Base-by-base conservation (phyloP, 1,140 invertebrate genomes). In the Nomia melanderi region DNA sequence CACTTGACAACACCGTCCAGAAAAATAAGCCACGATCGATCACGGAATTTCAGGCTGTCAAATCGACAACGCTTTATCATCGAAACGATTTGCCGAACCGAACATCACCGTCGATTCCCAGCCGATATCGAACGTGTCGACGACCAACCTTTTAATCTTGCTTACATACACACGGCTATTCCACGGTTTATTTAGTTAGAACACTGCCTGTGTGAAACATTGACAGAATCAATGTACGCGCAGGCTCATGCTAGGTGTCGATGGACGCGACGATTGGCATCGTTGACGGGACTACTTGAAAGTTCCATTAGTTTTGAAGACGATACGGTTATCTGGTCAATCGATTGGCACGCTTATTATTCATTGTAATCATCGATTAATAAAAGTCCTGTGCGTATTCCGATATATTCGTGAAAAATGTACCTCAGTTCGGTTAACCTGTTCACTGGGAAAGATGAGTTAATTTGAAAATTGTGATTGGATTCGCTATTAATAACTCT, bases 41-140 rank as follows among this genome's bases (percentile, higher is more conserved):
- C 74, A 62, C 39, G 41, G 56, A 77, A 71, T 70, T 77, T 71
- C 63, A 54, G 33, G 9, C 72, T 66, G 63, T 75, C 53, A 39
- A 67, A 75, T 75, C 50, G 64, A 75, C 72, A 41, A 36, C 50
- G 53, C 39, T 75, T 75, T 75, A 67, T 75, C 72, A 75, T 56
- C 64, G 33, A 6, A 44, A 67, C 72, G 72, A 67, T 75, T 67
- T 64, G 36, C 36, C 25, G 63, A 67, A 59, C 36, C 53, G 33
- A 67, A 66, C 63, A 67, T 75, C 63, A 57, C 25, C 36, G 53
- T 17, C 53, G 36, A 57, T 56, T 62, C n/a, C 36, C 31, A 12
- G 47, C n/a, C 71, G 71, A 74, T 74, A 74, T 65, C 31, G 71
- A 36, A 39, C 47, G 44, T 33, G 47, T 74, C 60, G 71, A 74